phyloP scores from a whole-genome alignment of 1,140 invertebrate genomes.

The Andricus grossulariae region DNA sequence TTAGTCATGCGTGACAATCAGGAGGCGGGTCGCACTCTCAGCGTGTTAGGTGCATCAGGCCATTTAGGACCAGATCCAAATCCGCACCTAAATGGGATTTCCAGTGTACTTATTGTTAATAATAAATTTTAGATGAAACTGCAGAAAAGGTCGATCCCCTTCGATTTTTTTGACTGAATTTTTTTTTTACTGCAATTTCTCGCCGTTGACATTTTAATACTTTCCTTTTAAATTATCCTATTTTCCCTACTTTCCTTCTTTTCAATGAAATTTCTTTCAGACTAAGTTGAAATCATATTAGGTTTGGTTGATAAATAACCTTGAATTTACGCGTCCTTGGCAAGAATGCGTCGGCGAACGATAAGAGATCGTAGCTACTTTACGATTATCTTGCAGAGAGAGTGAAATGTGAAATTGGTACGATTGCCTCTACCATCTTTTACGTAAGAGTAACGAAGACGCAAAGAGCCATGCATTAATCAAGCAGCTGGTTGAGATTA shows the following conservation, averaged over 20 bases:
- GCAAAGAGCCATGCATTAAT: conserved; percentile 32
- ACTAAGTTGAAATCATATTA: not conserved
- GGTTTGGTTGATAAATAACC: not conserved
- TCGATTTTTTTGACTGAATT: too few species aligned
- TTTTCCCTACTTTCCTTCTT: not conserved
- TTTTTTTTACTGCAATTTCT: too few species aligned
- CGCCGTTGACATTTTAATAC: too few species aligned
- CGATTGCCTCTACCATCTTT: not conserved
- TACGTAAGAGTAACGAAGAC: not conserved
- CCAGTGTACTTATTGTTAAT: too few species aligned
- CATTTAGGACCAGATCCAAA: too few species aligned
- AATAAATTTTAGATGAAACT: too few species aligned
- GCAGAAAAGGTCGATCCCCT: too few species aligned
- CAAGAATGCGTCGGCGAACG: not conserved
- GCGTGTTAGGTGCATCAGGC: too few species aligned
- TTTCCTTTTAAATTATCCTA: not conserved
- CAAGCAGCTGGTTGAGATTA: conserved; percentile 39
- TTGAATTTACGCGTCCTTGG: not conserved
- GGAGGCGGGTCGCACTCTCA: too few species aligned
- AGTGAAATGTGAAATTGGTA: not conserved
- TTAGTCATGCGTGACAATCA: too few species aligned
- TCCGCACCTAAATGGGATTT: too few species aligned
- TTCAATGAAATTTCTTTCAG: not conserved
- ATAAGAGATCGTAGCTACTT: not conserved
- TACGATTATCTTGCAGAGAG: not conserved